phyloP scores from a whole-genome alignment of 1,140 invertebrate species.

The Eurosta solidaginis region DNA sequence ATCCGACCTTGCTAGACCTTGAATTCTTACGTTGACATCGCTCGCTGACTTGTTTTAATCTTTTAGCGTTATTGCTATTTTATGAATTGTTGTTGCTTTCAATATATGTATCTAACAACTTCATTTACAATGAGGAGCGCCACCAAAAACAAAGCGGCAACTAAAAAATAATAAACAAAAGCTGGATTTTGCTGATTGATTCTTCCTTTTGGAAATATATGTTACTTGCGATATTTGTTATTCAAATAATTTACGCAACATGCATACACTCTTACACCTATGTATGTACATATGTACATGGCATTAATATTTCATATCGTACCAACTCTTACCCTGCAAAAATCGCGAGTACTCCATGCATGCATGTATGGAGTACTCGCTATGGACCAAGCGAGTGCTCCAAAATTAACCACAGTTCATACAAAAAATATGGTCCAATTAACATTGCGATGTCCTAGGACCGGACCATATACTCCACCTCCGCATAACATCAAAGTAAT shows the following conservation, averaged over 20 bases:
- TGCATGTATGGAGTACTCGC: too few relatives aligned
- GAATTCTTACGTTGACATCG: constrained; percentile 35
- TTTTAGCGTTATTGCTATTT: constrained; percentile 19
- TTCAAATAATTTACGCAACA: neutral
- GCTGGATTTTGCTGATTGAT: neutral
- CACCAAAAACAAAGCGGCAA: neutral
- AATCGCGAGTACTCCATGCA: too few relatives aligned
- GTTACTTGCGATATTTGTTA: neutral
- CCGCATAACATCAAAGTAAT: too few relatives aligned
- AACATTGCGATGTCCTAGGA: too few relatives aligned
- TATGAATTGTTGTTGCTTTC: constrained; percentile 9
- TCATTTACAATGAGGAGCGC: neutral
- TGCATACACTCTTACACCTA: neutral
- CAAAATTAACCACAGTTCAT: too few relatives aligned
- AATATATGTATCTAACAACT: neutral
- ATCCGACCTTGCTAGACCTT: constrained; percentile 56
- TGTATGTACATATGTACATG: neutral
- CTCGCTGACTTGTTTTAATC: constrained; percentile 30
- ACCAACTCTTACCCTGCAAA: too few relatives aligned
- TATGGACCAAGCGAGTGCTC: too few relatives aligned
- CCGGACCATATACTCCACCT: too few relatives aligned
- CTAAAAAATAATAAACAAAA: neutral
- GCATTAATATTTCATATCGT: too few relatives aligned
- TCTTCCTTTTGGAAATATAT: neutral
- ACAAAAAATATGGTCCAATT: too few relatives aligned